Evolutionary conservation across 2,888 invertebrate genomes (phyloP), one percentile per base, ranked within the genome.

Genomic region (Graphium colonna): DNA sequence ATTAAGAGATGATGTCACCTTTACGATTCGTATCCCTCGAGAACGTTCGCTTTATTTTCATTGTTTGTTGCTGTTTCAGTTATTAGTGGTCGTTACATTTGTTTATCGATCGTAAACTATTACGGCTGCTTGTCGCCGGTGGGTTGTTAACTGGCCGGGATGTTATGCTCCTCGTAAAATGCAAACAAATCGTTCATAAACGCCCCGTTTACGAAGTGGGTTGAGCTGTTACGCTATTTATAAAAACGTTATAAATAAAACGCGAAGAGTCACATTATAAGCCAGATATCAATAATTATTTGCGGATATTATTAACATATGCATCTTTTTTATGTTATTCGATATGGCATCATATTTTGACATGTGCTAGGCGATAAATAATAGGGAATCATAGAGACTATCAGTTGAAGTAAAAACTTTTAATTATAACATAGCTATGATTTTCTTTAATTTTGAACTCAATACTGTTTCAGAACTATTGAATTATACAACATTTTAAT

Each of bases 1-100:
- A 88, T 87, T 83, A 82, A 86, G 87, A 87, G 81, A 86, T 87
- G 85, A 86, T 82, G 79, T 78, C 82, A 87, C 88, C 87, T 86
- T 86, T 87, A 87, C 78, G 85, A 79, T 79, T 75, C 70, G 77
- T 75, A 73, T 76, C 71, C 74, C 73, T 63, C 69, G 76, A 69
- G 79, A 77, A 68, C 73, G 74, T 75, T 80, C 73, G 71, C 75
- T 76, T 79, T 78, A 80, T 82, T 86, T 86, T 82, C 81, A 84
- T 80, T 83, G 84, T 84, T 79, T 81, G 83, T 71, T 83, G 80
- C 82, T 82, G 82, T 87, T 85, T 80, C 85, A 77, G 84, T 85
- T 89, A 87, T 86, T 86, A 86, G 84, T 85, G 81, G 80, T 73
- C 76, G 81, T 89, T 81, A 85, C 72, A 75, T 85, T 79, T 82